Conservation (phyloP, 2,113 vertebrate species). For the Tapirus terrestris region DNA sequence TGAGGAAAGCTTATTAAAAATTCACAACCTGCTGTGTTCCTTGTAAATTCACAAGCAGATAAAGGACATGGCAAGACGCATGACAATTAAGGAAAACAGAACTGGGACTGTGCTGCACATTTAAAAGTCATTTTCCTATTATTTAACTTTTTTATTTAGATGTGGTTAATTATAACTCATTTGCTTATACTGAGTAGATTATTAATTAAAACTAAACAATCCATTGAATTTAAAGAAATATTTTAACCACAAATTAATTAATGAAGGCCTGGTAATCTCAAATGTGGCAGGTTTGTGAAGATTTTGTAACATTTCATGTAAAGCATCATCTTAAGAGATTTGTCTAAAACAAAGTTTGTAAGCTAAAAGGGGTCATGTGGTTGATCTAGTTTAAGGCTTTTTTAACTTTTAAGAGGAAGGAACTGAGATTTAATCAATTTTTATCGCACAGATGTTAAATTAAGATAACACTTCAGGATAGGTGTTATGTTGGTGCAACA, state of each 20-base stretch:
- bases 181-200: not conserved
- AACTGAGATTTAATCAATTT: not conserved
- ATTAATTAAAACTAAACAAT: slow-evolving; percentile 8
- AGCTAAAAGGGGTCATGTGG: not conserved
- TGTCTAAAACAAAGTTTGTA: not conserved
- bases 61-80: slow-evolving; percentile 82
- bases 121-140: slow-evolving; percentile 52
- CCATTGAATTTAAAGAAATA: not conserved
- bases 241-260: not conserved
- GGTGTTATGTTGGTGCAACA: not conserved
- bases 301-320: not conserved
- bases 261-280: not conserved
- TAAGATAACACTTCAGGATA: not conserved
- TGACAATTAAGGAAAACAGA: slow-evolving; percentile 82
- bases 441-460: not conserved
- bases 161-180: not conserved
- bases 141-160: slow-evolving; percentile 58
- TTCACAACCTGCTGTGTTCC: slow-evolving; percentile 85
- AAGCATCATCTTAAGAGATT: not conserved
- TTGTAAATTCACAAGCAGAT: slow-evolving; percentile 85
- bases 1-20: slow-evolving; percentile 86
- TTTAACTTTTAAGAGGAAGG: not conserved
- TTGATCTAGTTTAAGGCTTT: not conserved
- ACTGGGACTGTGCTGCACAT: slow-evolving; percentile 48
- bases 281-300: not conserved